Evolutionary conservation across 2,113 vertebrate genomes (phyloP), one percentile per base, ranked within the genome.

Genomic region (Pungitius pungitius): DNA sequence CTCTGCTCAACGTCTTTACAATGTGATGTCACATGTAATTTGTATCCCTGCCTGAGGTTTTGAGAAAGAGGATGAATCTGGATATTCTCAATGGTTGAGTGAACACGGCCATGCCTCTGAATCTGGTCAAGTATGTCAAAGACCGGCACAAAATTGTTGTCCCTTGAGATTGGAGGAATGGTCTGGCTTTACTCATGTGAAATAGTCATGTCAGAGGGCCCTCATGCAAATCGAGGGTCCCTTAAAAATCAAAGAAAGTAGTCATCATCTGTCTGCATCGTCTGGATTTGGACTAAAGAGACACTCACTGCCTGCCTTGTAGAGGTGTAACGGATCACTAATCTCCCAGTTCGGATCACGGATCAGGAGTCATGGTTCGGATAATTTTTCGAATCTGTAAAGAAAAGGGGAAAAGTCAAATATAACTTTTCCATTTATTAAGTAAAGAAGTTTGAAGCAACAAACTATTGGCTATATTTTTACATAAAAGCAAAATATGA

Each of bases 11-110:
- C 70, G 80, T 89, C 83, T 88, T 58, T 57, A 54, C 72, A 73
- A 57, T 69, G 75, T 73, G 62, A 82, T 87, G 87, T 87, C 88
- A 88, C 69, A 69, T 76, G 59, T 51, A 80, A 88, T 90, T 91
- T 87, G 77, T 83, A 81, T 77, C 72, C 63, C 40, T 73, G 69
- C 73, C 71, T 74, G 47, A 69, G 75, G 86, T 67, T 86, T 78
- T 72, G 61, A 73, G 64, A 87, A 87, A 56, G 69, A 66, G 64
- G 75, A 82, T 47, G 81, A 81, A 85, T 85, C 82, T 85, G 88
- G 75, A 67, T 75, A 74, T 78, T 76, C 58, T 91, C 86, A 78
- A 73, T 3, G 42, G 30, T 52, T 52, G 56, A 74, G 49, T 51
- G 70, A 81, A 63, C 72, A 22, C 8, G 33, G 47, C 60, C 66